A percentile compares a stretch with the other conserved stretches of the same genome.
Conservation (phyloP, 1,140 invertebrate species). For the Megalonaias nervosa region DNA sequence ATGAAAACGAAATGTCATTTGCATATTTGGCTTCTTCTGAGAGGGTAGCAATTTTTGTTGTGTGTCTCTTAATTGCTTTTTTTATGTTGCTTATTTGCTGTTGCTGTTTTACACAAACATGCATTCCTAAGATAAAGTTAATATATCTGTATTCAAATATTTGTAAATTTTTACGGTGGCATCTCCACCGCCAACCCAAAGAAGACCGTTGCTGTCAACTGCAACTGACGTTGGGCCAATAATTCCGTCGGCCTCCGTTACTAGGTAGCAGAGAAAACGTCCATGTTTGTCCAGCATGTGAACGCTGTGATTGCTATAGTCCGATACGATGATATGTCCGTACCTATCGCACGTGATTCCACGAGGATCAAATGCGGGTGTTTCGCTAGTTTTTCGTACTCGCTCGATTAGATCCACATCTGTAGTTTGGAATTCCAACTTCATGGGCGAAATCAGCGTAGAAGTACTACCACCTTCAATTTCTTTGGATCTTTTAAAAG, state of each 20-base stretch:
- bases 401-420: constrained; percentile 22
- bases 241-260: constrained; percentile 46
- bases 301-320: constrained; percentile 48
- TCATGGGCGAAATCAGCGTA: constrained; percentile 7
- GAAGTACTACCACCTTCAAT: constrained; percentile 19
- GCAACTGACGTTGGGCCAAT: constrained; percentile 43
- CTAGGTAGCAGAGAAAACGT: constrained; percentile 41
- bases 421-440: constrained; percentile 1
- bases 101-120: no score
- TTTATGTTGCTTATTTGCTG: no score
- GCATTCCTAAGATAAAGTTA: neutral
- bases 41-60: no score
- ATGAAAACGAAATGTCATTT: no score
- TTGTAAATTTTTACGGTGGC: constrained; percentile 27
- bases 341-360: constrained; percentile 47
- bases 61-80: no score
- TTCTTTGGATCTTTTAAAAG: constrained; percentile 1
- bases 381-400: neutral
- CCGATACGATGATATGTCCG: constrained; percentile 49
- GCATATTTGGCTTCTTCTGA: no score
- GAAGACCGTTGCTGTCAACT: constrained; percentile 28
- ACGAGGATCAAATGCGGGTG: constrained; percentile 35
- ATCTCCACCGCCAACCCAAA: constrained; percentile 38
- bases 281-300: constrained; percentile 48
- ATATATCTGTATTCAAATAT: constrained; percentile 13